Evolutionary conservation across 1,140 invertebrate species (phyloP), one percentile per base, ranked within the genome.

Genomic region (Magallana ariakensis): DNA sequence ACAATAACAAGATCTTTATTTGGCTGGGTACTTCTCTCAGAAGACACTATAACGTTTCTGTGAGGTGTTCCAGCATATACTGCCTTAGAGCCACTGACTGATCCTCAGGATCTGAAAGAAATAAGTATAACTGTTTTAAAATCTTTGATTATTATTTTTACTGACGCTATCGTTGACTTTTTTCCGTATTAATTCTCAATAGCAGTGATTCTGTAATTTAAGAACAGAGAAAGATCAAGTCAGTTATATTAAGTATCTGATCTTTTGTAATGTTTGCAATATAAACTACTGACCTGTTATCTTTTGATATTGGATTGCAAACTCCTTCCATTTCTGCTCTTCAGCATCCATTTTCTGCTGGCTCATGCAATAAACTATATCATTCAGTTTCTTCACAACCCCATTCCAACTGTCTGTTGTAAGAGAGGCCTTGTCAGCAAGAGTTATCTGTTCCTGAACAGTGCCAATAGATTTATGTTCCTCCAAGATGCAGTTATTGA

Each of bases 71-170:
- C 66, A 70, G 66, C 22, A 70, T 26, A 70, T 70, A 26, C 22
- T 70, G 19, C 22, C 66, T 70, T 26, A 70, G 22, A 0, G 33
- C 22, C 9, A 70, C 13, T 26, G 66, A 70, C 19, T 70, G 66
- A 26, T 70, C 26, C 66, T 70, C 66, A 70, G 66, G 22, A 26
- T 70, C 66, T 70, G 66, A 13, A 70, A 70, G 33, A 70, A 70
- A 6, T 22, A 62, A 62, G 13, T 62, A 16, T 62, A 16, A 19
- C 13, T 62, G 58, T 15, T 33, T 62, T 62, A 62, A 62, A 62
- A 62, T 33, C 33, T 5, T 33, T 33, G 33, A 2, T 33, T 33
- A 33, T 2, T 33, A 33, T 33, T 33, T 3, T 33, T 33, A 33
- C 33, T 33, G 33, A 33, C 3, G 33, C 4, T 33, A 33, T 33